Evolutionary conservation across 1,140 invertebrate genomes (phyloP).

Genomic region (Heliconius congener): DNA sequence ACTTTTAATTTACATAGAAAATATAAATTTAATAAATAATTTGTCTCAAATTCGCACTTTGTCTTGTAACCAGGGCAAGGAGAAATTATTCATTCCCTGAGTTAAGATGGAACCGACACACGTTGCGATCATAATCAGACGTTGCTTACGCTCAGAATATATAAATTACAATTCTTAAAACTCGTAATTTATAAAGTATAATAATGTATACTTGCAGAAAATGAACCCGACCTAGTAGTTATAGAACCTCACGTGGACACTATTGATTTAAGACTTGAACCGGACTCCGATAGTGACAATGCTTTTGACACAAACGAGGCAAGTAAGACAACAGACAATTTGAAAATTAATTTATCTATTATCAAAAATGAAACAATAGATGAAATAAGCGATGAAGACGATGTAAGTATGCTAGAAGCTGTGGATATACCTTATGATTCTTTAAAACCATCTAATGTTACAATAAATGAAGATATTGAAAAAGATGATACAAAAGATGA

Average conservation of each 20-base stretch:
- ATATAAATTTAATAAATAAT: no score
- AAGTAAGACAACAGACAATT: constrained; percentile 4
- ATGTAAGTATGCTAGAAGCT: constrained; percentile 30
- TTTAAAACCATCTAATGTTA: neutral
- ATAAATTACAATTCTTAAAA: neutral
- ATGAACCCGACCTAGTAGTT: constrained; percentile 54
- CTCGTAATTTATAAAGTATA: neutral
- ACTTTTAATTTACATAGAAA: no score
- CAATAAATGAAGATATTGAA: neutral
- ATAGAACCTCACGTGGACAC: constrained; percentile 66
- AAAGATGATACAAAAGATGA: neutral
- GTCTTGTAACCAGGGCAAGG: no score
- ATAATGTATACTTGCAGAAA: constrained; percentile 42
- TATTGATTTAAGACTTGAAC: constrained; percentile 54
- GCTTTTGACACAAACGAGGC: neutral
- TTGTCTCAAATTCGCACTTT: no score
- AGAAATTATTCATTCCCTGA: no score
- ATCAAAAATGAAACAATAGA: constrained; percentile 28
- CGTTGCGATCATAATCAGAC: no score
- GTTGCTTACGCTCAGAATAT: no score
- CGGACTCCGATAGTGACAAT: constrained; percentile 31
- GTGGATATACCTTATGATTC: constrained; percentile 28
- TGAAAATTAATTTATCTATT: constrained; percentile 11
- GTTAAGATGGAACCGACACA: no score
- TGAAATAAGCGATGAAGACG: constrained; percentile 27